phyloP scores from a whole-genome alignment of 2,888 invertebrate species.

The Tiliacea aurago region DNA sequence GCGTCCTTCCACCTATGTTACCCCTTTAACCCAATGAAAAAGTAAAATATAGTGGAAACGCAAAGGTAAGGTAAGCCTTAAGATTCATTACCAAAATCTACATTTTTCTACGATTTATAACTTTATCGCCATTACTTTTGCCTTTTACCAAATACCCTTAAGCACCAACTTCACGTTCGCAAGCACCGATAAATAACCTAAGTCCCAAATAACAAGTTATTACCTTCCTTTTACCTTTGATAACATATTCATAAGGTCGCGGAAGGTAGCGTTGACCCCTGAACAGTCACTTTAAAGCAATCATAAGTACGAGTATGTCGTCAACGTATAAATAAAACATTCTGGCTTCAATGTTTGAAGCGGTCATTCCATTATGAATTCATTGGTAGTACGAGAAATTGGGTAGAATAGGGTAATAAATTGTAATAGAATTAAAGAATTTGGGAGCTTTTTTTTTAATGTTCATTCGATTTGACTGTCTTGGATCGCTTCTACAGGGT shows the following conservation, averaged over 20 bases:
- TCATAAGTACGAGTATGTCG: conserved; percentile 33
- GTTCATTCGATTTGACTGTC: conserved; percentile 35
- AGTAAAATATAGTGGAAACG: neutral
- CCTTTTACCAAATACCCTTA: conserved; percentile 9
- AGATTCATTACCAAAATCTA: conserved; percentile 17
- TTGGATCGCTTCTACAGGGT: conserved; percentile 3
- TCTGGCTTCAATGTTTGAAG: conserved; percentile 11
- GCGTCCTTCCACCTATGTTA: neutral
- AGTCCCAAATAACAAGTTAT: conserved; percentile 8
- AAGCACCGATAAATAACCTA: conserved; percentile 11
- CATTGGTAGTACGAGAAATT: conserved; percentile 39
- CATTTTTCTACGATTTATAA: conserved; percentile 7
- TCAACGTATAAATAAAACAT: conserved; percentile 41
- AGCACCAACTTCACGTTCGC: neutral
- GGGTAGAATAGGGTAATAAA: conserved; percentile 28
- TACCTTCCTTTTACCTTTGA: conserved; percentile 7
- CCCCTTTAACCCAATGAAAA: neutral
- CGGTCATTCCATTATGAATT: conserved; percentile 51
- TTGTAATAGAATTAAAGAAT: conserved; percentile 30
- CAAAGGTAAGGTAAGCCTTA: neutral
- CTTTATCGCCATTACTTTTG: neutral
- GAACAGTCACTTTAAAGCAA: conserved; percentile 33
- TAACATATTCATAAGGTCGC: conserved; percentile 40
- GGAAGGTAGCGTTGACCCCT: conserved; percentile 5
- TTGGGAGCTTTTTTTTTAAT: conserved; percentile 28